These are phyloP conservation scores for Zootoca vivipara DNA, from an alignment of 2,113 vertebrate genomes.

Conservation along the genomic window DNA sequence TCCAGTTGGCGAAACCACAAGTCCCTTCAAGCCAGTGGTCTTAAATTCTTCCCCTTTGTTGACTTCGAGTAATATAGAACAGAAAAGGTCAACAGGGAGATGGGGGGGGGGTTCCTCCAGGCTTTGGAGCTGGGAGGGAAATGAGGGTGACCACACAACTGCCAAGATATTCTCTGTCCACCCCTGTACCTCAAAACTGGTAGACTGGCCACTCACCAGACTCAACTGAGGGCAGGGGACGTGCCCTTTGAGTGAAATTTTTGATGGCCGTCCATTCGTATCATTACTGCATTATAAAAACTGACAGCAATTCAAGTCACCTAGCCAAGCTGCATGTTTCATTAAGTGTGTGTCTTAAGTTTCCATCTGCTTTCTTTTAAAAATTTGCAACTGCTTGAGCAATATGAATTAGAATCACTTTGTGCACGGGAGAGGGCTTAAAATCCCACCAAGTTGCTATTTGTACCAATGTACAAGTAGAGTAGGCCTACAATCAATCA, in stretches of 20 bases:
- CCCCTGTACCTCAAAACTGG: not conserved
- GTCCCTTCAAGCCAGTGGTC: no score
- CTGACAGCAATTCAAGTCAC: not conserved
- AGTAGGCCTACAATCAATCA: no score
- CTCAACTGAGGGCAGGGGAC: no score
- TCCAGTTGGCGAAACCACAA: no score
- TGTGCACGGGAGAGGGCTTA: not conserved
- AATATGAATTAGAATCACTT: no score
- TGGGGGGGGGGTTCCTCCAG: not conserved
- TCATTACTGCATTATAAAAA: not conserved
- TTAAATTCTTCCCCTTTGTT: not conserved
- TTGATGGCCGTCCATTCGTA: not conserved
- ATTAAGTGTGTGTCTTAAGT: not conserved
- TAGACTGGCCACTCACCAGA: no score
- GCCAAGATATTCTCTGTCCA: no score
- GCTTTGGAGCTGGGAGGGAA: not conserved
- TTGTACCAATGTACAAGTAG: no score
- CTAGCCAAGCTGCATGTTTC: not conserved
- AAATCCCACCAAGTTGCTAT: not conserved
- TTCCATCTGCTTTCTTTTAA: not conserved
- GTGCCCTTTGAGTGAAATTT: not conserved
- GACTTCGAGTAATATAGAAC: not conserved
- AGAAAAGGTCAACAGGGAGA: not conserved
- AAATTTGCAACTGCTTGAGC: no score
- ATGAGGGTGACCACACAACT: no score